These are phyloP conservation scores for Sardinella longiceps DNA, from an alignment of 2,797 vertebrate species.

Conservation along the genomic window DNA sequence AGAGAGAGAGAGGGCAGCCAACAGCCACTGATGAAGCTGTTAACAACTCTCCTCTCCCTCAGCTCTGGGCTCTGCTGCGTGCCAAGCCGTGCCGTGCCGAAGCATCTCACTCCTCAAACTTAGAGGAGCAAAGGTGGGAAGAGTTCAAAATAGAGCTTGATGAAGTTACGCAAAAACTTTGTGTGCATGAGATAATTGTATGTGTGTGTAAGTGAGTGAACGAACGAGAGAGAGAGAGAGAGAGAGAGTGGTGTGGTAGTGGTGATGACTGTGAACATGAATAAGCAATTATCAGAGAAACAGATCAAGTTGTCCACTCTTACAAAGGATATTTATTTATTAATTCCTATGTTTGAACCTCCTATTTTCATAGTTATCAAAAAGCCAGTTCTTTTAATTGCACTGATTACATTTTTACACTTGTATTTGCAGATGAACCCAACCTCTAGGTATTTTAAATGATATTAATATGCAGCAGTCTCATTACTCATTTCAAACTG, in stretches of 20 bases:
- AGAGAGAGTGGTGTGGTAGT: background rate
- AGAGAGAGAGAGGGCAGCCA: slow-evolving; percentile 48
- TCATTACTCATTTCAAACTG: background rate
- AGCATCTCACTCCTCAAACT: slow-evolving; percentile 44
- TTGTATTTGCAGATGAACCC: background rate
- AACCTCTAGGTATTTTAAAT: background rate
- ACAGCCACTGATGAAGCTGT: slow-evolving; percentile 57
- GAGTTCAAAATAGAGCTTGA: background rate
- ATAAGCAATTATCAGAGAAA: background rate
- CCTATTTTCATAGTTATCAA: background rate
- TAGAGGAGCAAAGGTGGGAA: slow-evolving; percentile 33
- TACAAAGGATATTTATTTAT: background rate
- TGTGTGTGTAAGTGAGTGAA: background rate
- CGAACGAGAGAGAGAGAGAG: background rate
- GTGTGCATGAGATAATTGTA: background rate
- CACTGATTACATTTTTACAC: background rate
- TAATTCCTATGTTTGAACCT: background rate
- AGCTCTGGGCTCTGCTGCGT: slow-evolving; percentile 46
- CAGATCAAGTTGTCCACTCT: background rate
- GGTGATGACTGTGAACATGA: background rate
- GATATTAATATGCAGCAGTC: background rate
- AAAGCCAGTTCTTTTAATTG: background rate
- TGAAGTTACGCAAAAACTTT: background rate
- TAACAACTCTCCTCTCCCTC: slow-evolving; percentile 50
- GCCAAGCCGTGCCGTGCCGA: slow-evolving; percentile 50